A percentile compares a stretch with the other conserved stretches of the same genome.
Conservation (phyloP, 1,140 invertebrate species). For the Drosophila erecta region DNA sequence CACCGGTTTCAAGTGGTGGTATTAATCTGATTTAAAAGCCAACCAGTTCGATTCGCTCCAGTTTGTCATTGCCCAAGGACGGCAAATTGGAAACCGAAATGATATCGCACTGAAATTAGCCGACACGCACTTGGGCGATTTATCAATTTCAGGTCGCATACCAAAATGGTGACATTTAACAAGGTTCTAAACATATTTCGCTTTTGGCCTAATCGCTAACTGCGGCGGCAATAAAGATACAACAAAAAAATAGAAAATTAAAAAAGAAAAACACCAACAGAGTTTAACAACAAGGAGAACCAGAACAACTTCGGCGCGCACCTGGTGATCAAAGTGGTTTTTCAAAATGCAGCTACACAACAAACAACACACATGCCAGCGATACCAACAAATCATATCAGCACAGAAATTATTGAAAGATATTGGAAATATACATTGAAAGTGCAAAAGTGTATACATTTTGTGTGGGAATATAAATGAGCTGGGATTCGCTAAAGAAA, state of each 20-base stretch:
- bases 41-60: constrained; percentile 49
- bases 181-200: constrained; percentile 75
- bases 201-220: constrained; percentile 64
- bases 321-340: constrained; percentile 78
- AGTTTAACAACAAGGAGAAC: constrained; percentile 72
- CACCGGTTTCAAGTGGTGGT: constrained; percentile 13
- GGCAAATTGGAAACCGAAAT: constrained; percentile 55
- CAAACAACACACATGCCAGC: constrained; percentile 32
- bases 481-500: constrained; percentile 1
- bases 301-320: constrained; percentile 77
- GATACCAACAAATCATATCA: constrained; percentile 55
- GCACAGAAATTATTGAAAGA: constrained; percentile 47
- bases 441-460: constrained; percentile 10
- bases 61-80: constrained; percentile 53
- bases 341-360: constrained; percentile 67
- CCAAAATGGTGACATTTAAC: constrained; percentile 76
- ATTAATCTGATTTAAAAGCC: constrained; percentile 32
- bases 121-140: constrained; percentile 75
- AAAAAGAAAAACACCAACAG: constrained; percentile 1
- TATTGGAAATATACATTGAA: constrained; percentile 28
- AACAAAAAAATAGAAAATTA: constrained; percentile 19
- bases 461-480: constrained; percentile 45
- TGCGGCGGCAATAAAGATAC: constrained; percentile 11
- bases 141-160: constrained; percentile 80
- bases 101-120: constrained; percentile 61